These are phyloP conservation scores for Abramis brama DNA, from an alignment of 2,113 vertebrate species.

Conservation along the genomic window DNA sequence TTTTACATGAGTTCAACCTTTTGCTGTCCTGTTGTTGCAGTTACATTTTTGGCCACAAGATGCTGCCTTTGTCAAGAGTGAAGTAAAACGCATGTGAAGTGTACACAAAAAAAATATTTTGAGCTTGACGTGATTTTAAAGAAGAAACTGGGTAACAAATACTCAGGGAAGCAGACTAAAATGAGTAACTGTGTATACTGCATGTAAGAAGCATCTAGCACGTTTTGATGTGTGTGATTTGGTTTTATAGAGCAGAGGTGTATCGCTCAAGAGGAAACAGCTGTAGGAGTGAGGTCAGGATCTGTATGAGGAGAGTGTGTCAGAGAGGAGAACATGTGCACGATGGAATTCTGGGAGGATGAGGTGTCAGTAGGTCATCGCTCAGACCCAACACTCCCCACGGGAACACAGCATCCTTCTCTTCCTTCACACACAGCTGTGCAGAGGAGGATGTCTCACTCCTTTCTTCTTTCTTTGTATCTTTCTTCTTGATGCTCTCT, in stretches of 20 bases:
- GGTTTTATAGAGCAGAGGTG: conserved; percentile 28
- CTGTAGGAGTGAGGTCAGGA: conserved; percentile 62
- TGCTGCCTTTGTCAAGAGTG: conserved; percentile 20
- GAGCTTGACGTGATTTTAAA: background rate
- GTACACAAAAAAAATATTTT: background rate
- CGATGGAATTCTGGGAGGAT: conserved; percentile 64
- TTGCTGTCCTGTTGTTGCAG: conserved; percentile 4
- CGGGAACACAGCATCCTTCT: conserved; percentile 70
- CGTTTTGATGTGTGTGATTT: background rate
- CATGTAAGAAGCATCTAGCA: background rate
- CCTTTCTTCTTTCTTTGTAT: background rate
- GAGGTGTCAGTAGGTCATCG: conserved; percentile 58
- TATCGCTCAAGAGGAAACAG: conserved; percentile 53
- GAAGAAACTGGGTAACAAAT: background rate
- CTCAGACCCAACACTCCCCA: conserved; percentile 67
- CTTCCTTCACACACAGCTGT: conserved; percentile 64
- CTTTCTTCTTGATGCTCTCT: background rate
- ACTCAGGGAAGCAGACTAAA: background rate
- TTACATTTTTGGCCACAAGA: conserved; percentile 49
- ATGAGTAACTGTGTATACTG: background rate
- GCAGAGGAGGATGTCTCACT: conserved; percentile 28
- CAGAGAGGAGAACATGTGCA: conserved; percentile 17
- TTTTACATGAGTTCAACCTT: background rate
- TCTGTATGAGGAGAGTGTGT: conserved; percentile 42
- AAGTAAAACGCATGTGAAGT: background rate